Percentiles rank a stretch among this genome's conserved stretches.
phyloP scores from a whole-genome alignment of 2,797 vertebrate genomes.

The Delichon dasypus region DNA sequence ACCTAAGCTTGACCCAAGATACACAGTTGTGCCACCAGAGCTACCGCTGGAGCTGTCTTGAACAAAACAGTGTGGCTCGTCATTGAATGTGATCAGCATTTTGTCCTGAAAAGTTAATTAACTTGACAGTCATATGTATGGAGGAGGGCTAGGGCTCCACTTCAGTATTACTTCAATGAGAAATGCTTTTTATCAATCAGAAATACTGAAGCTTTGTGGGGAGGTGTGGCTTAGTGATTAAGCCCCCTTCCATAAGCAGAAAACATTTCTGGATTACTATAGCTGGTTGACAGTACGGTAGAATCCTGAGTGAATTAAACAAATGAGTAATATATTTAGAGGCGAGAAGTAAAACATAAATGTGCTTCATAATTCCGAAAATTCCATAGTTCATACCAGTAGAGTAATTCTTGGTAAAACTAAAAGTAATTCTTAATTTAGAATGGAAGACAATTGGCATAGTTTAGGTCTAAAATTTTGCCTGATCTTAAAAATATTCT shows the following conservation, averaged over 20 bases:
- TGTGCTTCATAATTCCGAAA: slow-evolving; percentile 57
- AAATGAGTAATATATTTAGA: slow-evolving; percentile 75
- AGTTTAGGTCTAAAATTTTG: slow-evolving; percentile 39
- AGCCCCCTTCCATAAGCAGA: slow-evolving; percentile 59
- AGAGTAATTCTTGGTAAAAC: slow-evolving; percentile 59
- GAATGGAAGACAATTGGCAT: slow-evolving; percentile 51
- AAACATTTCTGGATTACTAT: slow-evolving; percentile 67
- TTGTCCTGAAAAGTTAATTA: slow-evolving; percentile 69
- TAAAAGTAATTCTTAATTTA: slow-evolving; percentile 64
- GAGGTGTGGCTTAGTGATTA: slow-evolving; percentile 75
- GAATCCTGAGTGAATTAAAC: slow-evolving; percentile 74
- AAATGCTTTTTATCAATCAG: slow-evolving; percentile 71
- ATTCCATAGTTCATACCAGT: slow-evolving; percentile 65
- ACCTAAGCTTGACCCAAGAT: slow-evolving; percentile 89
- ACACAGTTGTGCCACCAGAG: slow-evolving; percentile 74
- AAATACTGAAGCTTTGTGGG: slow-evolving; percentile 72
- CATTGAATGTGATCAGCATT: slow-evolving; percentile 56
- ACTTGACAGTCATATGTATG: slow-evolving; percentile 60
- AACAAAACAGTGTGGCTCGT: background rate
- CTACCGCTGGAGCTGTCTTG: slow-evolving; percentile 80
- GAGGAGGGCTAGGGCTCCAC: slow-evolving; percentile 62
- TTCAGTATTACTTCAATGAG: slow-evolving; percentile 79
- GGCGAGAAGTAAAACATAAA: slow-evolving; percentile 53
- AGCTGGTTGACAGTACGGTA: slow-evolving; percentile 67
- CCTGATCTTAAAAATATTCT: slow-evolving; percentile 21